Conservation (phyloP, 2,888 invertebrate genomes). For the Orchesella flavescens region DNA sequence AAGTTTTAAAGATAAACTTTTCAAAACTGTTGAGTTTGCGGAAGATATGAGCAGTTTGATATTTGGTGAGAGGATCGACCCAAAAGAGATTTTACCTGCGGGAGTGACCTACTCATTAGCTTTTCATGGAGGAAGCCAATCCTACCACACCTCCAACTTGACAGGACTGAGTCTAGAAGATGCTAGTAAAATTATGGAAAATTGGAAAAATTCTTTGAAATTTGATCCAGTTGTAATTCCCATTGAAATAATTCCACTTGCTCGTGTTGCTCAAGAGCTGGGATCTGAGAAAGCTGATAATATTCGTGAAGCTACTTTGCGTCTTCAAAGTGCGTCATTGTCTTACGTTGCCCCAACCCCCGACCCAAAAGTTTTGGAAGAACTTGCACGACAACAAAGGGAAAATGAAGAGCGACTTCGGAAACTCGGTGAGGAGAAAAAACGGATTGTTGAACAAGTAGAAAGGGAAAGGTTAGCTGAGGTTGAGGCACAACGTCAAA, state of each 20-base stretch:
- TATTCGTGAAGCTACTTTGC: conserved; percentile 32
- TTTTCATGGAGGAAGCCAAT: conserved; percentile 51
- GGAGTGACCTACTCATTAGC: conserved; percentile 30
- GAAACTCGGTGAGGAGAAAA: neutral
- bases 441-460: neutral
- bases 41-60: conserved; percentile 34
- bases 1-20: conserved; percentile 24
- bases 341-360: conserved; percentile 27
- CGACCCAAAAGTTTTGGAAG: conserved; percentile 15
- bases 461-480: neutral
- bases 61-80: neutral
- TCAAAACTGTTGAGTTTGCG: conserved; percentile 36
- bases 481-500: neutral
- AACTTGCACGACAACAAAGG: neutral
- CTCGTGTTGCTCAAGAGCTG: conserved; percentile 23
- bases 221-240: conserved; percentile 34
- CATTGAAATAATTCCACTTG: conserved; percentile 43
- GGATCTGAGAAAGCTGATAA: conserved; percentile 32
- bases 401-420: neutral
- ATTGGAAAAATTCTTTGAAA: conserved; percentile 55
- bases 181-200: conserved; percentile 30
- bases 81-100: neutral
- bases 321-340: conserved; percentile 26
- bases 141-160: conserved; percentile 53
- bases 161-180: conserved; percentile 39